These are phyloP conservation scores for Hypolimnas misippus DNA, from an alignment of 2,888 invertebrate genomes.

Conservation along the genomic window DNA sequence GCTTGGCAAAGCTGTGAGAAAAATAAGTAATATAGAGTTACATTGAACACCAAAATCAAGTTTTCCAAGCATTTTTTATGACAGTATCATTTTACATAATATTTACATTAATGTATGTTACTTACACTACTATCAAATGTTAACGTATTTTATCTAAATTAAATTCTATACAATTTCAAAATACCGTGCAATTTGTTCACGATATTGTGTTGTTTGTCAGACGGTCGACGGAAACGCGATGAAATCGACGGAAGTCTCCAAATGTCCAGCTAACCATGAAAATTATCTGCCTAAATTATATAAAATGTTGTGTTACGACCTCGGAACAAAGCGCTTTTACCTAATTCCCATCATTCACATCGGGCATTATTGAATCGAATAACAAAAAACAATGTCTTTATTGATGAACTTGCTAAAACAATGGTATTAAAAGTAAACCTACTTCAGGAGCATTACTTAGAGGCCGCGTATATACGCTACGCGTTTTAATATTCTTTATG, in stretches of 20 bases:
- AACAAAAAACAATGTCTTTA: no score
- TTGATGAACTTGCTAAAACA: no score
- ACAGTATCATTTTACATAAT: not conserved
- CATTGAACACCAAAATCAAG: no score
- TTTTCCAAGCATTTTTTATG: not conserved
- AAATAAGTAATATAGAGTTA: no score
- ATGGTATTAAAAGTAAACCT: no score
- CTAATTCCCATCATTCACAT: conserved; percentile 10
- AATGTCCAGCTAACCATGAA: conserved; percentile 64
- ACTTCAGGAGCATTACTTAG: no score
- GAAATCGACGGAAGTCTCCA: conserved; percentile 72
- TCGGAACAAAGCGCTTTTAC: conserved; percentile 27
- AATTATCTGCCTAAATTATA: conserved; percentile 46
- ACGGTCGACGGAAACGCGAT: conserved; percentile 64
- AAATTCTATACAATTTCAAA: conserved; percentile 22
- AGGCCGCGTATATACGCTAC: no score
- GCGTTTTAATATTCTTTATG: no score
- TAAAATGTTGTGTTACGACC: conserved; percentile 35
- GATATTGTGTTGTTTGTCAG: conserved; percentile 32
- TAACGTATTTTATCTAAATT: conserved; percentile 6
- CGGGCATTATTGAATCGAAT: not conserved
- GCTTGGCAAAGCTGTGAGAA: no score
- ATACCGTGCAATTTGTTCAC: conserved; percentile 26
- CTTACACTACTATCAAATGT: not conserved
- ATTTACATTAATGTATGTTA: not conserved